Percentiles rank a stretch among this genome's conserved stretches.
phyloP scores from a whole-genome alignment of 2,888 invertebrate genomes.

The Drosophila aldrichi region DNA sequence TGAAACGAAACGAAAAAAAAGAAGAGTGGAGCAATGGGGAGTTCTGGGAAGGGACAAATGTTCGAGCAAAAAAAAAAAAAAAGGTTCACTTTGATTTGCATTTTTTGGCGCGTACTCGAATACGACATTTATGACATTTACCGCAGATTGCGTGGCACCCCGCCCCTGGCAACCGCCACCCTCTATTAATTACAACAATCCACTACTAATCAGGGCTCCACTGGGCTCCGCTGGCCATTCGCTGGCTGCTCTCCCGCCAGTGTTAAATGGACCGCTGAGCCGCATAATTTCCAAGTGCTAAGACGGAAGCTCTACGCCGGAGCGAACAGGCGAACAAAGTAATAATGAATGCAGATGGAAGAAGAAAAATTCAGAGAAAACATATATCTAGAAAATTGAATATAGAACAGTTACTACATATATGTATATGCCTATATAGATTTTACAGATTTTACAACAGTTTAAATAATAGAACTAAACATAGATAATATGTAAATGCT shows the following conservation, averaged over 20 bases:
- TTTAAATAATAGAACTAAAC: too few species aligned
- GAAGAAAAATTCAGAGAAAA: too few species aligned
- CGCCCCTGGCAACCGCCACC: slow-evolving; percentile 22
- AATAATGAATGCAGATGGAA: neutral
- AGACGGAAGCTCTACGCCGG: slow-evolving; percentile 16
- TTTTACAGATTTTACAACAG: too few species aligned
- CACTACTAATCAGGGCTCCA: slow-evolving; percentile 51
- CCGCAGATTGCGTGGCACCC: slow-evolving; percentile 35
- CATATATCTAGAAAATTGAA: neutral
- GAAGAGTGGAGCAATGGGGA: neutral
- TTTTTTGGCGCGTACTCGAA: slow-evolving; percentile 46
- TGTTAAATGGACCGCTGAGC: slow-evolving; percentile 70
- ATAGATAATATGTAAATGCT: too few species aligned
- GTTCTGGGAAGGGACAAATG: neutral
- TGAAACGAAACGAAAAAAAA: neutral
- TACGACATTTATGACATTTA: slow-evolving; percentile 70
- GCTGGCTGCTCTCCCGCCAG: slow-evolving; percentile 10
- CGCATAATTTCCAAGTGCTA: slow-evolving; percentile 56
- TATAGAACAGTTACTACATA: neutral
- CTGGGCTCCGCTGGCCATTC: neutral
- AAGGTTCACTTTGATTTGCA: slow-evolving; percentile 75
- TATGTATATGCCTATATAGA: too few species aligned
- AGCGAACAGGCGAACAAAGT: too few species aligned
- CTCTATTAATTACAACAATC: slow-evolving; percentile 65
- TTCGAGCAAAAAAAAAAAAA: slow-evolving; percentile 12